Evolutionary conservation across 23 tunicate genomes (phyloP).

Genomic region (Ascidia mentula): DNA sequence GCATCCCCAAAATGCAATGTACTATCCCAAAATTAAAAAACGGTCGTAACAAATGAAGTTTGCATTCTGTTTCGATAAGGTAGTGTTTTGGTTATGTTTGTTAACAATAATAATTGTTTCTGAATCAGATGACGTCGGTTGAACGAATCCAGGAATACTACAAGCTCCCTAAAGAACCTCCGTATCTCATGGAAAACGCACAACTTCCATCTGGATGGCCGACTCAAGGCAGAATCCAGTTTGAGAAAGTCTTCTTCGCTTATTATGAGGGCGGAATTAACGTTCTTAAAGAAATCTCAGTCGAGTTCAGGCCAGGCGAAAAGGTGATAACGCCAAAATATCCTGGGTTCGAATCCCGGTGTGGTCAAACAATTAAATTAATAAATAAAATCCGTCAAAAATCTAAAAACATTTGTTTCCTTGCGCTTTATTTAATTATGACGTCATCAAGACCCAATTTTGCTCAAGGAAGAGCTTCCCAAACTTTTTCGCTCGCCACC

Average conservation of each 20-base stretch:
- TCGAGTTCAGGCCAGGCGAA: conserved; percentile 52
- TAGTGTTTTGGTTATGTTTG: background rate
- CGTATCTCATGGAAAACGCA: conserved; percentile 16
- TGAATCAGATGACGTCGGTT: conserved; percentile 85
- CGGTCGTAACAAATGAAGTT: background rate
- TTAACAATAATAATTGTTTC: background rate
- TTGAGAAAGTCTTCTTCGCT: conserved; percentile 55
- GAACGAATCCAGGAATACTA: conserved; percentile 85
- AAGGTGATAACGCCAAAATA: conserved; percentile 36
- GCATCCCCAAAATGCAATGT: too few species aligned
- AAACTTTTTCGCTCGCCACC: too few species aligned
- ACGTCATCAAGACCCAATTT: too few species aligned
- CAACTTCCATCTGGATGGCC: conserved; percentile 70
- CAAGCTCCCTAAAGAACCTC: conserved; percentile 48
- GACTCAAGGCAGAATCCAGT: conserved; percentile 35
- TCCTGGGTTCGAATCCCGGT: too few species aligned
- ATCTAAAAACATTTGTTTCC: too few species aligned
- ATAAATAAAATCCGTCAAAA: too few species aligned
- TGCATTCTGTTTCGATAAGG: background rate
- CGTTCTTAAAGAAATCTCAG: conserved; percentile 38
- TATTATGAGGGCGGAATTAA: conserved; percentile 67
- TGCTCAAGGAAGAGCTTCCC: too few species aligned
- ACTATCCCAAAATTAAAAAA: too few species aligned
- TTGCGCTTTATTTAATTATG: too few species aligned
- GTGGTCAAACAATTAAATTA: too few species aligned